Base-by-base conservation (phyloP, 2,888 invertebrate species). In the Oegoconia quadripuncta region DNA sequence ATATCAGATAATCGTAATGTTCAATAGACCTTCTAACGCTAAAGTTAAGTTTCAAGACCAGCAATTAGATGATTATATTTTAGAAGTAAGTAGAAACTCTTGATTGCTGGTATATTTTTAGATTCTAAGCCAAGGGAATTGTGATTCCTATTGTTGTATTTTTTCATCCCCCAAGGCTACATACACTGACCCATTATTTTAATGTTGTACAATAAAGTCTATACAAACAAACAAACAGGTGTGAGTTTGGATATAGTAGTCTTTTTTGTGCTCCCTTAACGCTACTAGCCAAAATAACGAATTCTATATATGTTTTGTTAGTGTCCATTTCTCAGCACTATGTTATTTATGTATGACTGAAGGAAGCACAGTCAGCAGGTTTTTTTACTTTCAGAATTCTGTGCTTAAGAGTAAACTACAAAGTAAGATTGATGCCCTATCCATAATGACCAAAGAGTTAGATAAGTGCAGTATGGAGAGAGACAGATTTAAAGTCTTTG, bases 341-440 rank as follows among this genome's bases (percentile, higher is more conserved):
- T 9, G 8, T 3, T 8, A 12, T 33, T 22, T 18, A 20, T 36
- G 13, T 15, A 3, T 9, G 20, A 12, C 17, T 5, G 8, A 18
- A 14, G 5, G 14, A 5, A 7, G 18, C n/a, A 7, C 9, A 23
- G 11, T 15, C 4, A 28, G 13, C 16, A 28, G 14, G 16, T 20
- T 23, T 30, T 34, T 16, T 28, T 22, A 20, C 11, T 70, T 64
- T 37, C 64, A 92, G 91, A 90, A 90, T 53, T 89, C 90, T 7
- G 91, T 91, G 1, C 69, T 92, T 12, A 90, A 90, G 61, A 90
- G 93, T 46, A 95, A 95, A 73, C 77, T 95, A 16, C 92, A 94
- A 61, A 93, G 95, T 61, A 96, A 96, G 74, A 89, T 93, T 35
- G 95, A 95, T 74, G 95, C 95, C 2, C 71, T 96, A 23, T 81